phyloP scores from a whole-genome alignment of 2,888 invertebrate species.

The Drosophila paranaensis region DNA sequence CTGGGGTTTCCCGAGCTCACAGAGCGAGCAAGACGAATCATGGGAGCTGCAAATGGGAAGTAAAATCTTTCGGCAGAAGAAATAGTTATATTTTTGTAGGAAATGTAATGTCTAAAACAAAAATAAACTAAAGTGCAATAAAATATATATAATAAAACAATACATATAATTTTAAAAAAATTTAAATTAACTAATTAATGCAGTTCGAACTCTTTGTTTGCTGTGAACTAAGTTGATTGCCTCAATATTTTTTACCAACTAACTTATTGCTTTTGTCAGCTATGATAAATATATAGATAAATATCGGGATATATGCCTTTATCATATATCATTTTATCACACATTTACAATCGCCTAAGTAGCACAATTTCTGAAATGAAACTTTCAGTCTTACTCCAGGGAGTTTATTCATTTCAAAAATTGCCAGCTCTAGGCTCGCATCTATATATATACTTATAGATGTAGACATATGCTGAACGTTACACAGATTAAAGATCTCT shows the following conservation, averaged over 20 bases:
- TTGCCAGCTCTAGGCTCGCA: constrained; percentile 1
- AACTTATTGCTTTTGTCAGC: neutral
- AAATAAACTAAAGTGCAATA: too few species aligned
- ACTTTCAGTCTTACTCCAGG: neutral
- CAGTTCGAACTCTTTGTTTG: too few species aligned
- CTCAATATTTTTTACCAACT: neutral
- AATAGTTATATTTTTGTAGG: neutral
- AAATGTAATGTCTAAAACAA: too few species aligned
- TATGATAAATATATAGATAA: neutral
- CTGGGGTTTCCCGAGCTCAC: neutral
- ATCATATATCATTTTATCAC: neutral
- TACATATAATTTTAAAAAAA: too few species aligned
- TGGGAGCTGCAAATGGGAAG: neutral
- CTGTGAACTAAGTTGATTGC: too few species aligned
- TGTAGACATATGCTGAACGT: neutral
- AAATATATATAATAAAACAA: too few species aligned
- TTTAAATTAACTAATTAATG: too few species aligned
- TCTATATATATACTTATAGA: neutral
- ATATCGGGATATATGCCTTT: neutral
- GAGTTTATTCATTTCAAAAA: constrained; percentile 7
- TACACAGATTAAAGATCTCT: constrained; percentile 12
- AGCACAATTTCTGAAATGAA: constrained; percentile 12
- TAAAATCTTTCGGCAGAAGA: neutral
- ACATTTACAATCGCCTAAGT: constrained; percentile 8
- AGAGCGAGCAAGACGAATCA: neutral